A percentile compares a stretch with the other conserved stretches of the same genome.
Evolutionary conservation across 2,888 invertebrate genomes (phyloP).

Genomic region (Drosophila suboccidentalis): DNA sequence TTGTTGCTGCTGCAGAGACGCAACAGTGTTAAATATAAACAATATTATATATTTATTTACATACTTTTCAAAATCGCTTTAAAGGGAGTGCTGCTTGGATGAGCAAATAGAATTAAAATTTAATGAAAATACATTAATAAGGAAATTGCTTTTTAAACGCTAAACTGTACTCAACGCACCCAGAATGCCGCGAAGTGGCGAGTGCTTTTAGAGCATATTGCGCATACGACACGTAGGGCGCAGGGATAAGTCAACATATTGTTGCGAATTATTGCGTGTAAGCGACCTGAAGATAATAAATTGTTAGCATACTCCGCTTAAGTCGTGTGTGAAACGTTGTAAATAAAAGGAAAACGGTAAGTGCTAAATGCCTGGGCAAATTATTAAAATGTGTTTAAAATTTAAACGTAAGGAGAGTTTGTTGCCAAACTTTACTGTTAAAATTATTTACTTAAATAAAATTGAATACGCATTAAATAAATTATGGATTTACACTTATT

Average conservation of each 20-base stretch:
- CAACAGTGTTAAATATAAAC: conserved; percentile 20
- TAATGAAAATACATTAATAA: conserved; percentile 53
- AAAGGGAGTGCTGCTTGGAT: conserved; percentile 15
- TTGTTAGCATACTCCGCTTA: conserved; percentile 37
- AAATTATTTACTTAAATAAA: neutral
- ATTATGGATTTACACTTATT: neutral
- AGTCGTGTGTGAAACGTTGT: conserved; percentile 29
- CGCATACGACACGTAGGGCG: conserved; percentile 77
- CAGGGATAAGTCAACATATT: conserved; percentile 69
- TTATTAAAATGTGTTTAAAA: neutral
- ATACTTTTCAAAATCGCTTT: conserved; percentile 34
- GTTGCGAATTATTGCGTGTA: conserved; percentile 64
- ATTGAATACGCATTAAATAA: no score
- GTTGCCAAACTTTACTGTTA: neutral
- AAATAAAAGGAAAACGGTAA: conserved; percentile 44
- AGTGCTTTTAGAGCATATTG: conserved; percentile 67
- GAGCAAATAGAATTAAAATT: conserved; percentile 60
- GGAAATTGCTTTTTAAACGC: conserved; percentile 60
- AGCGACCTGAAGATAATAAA: conserved; percentile 44
- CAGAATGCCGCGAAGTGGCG: conserved; percentile 43
- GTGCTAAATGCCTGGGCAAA: conserved; percentile 19
- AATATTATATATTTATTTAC: neutral
- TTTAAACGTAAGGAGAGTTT: conserved; percentile 6
- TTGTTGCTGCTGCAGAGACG: conserved; percentile 46
- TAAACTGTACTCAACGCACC: conserved; percentile 23